Base-by-base conservation (phyloP, 2,888 invertebrate genomes). In the Calliopum simillimum region DNA sequence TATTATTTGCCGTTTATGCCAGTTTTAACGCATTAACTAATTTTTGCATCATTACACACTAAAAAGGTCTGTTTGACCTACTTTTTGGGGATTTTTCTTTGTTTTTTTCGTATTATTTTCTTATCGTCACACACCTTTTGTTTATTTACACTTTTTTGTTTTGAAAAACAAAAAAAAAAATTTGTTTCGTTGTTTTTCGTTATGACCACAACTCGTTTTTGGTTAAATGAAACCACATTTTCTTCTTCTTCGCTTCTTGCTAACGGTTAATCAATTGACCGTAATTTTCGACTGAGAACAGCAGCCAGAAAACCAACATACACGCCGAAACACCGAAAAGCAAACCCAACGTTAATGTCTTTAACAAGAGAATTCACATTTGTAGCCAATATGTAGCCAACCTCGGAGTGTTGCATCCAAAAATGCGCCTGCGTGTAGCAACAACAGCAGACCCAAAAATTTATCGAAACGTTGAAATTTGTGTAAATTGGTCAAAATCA, bases 401-500 rank as follows among this genome's bases (percentile, higher is more conserved):
- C 64, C 56, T 25, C 70, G 63, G 61, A 71, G 61, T 51, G 58
- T 61, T 56, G 53, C 68, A 59, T 73, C 71, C n/a, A 69, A 44
- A 47, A 66, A 69, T 46, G 69, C 71, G 64, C 58, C 68, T 53
- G 71, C 69, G 61, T 63, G 61, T 68, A 73, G 25, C 61, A 71
- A 44, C 49, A 73, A 11, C n/a, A 46, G 21, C 55, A 73, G 55
- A 47, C 49, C 19, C n/a, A 67, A 65, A 16, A 49, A 71, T 23
- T 67, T 56, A 44, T 67, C 53, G 56, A 25, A 55, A 51, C 70
- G 67, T 25, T 59, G 59, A 25, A 59, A 64, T 58, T 67, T 69
- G 71, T 73, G 70, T 12, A 71, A 62, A 59, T 71, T 71, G 68
- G 71, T 71, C 59, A 68, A 63, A 62, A 73, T 68, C 56, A 71